A percentile compares a stretch with the other conserved stretches of the same genome.
These are phyloP conservation scores for Scophthalmus maximus DNA, from an alignment of 2,113 vertebrate genomes.

Conservation along the genomic window DNA sequence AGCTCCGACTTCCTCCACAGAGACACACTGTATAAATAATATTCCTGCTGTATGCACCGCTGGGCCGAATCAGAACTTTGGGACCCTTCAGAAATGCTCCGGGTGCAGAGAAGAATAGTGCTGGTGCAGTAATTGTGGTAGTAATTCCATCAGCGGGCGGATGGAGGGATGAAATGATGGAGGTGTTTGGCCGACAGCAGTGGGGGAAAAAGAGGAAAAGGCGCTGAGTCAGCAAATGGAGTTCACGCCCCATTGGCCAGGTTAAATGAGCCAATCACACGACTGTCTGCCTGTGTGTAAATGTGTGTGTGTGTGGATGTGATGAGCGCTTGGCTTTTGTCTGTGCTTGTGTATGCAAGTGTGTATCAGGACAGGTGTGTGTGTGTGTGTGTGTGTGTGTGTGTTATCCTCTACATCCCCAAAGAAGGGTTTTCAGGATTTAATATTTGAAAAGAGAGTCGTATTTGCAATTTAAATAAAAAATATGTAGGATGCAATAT, in stretches of 20 bases:
- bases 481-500: too few relatives aligned
- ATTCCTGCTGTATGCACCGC: conserved; percentile 38
- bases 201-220: neutral
- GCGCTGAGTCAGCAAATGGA: conserved; percentile 54
- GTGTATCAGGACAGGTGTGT: neutral
- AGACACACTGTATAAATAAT: conserved; percentile 46
- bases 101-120: conserved; percentile 56
- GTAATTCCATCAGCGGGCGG: conserved; percentile 59
- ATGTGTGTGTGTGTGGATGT: conserved; percentile 7
- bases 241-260: conserved; percentile 42
- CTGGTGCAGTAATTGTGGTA: conserved; percentile 60
- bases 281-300: conserved; percentile 5
- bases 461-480: too few relatives aligned
- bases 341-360: neutral
- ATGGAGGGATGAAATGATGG: conserved; percentile 37
- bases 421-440: too few relatives aligned
- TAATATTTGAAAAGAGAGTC: too few relatives aligned
- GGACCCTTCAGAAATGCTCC: conserved; percentile 36
- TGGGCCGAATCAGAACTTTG: conserved; percentile 41
- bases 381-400: neutral
- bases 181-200: conserved; percentile 25
- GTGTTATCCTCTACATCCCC: too few relatives aligned
- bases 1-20: conserved; percentile 20
- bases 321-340: neutral
- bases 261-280: conserved; percentile 41